Percentiles rank a stretch among this genome's conserved stretches.
Conservation (phyloP, 2,113 vertebrate genomes). For the Tyto alba region DNA sequence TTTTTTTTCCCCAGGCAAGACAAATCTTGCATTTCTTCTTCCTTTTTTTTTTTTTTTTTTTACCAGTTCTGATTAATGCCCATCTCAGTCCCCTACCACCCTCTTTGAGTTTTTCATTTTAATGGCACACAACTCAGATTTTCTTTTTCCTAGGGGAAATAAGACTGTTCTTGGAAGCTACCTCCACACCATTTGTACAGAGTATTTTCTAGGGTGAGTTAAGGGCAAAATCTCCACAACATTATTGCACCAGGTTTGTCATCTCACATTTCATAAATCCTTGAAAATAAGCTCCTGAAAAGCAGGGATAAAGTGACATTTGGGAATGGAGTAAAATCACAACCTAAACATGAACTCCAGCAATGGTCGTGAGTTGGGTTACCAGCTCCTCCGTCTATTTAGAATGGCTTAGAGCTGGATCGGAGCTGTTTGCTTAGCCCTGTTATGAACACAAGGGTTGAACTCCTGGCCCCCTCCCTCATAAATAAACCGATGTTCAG, state of each 20-base stretch:
- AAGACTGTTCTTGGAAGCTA: constrained; percentile 24
- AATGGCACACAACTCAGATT: constrained; percentile 10
- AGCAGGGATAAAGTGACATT: constrained; percentile 43
- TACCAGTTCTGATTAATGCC: constrained; percentile 25
- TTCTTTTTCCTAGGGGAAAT: constrained; percentile 54
- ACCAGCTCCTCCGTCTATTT: constrained; percentile 26
- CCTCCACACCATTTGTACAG: not conserved
- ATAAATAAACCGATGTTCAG: constrained; percentile 40
- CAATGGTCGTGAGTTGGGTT: constrained; percentile 30
- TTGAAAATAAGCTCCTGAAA: constrained; percentile 68
- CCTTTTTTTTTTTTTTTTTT: not conserved
- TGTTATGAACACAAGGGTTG: constrained; percentile 37
- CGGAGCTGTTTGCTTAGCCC: constrained; percentile 57
- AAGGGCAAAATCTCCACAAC: constrained; percentile 31
- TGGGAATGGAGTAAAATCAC: constrained; percentile 35
- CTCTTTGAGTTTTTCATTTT: constrained; percentile 21
- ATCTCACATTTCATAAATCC: constrained; percentile 67
- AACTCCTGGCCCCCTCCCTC: constrained; percentile 59
- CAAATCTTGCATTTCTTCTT: not conserved
- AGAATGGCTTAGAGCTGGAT: constrained; percentile 52
- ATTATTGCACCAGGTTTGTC: constrained; percentile 18
- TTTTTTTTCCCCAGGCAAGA: not conserved
- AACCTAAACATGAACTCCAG: constrained; percentile 43
- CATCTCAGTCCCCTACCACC: not conserved
- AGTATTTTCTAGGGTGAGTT: constrained; percentile 48